Evolutionary conservation across 2,797 vertebrate genomes (phyloP).

Genomic region (Emydoidea blandingii): DNA sequence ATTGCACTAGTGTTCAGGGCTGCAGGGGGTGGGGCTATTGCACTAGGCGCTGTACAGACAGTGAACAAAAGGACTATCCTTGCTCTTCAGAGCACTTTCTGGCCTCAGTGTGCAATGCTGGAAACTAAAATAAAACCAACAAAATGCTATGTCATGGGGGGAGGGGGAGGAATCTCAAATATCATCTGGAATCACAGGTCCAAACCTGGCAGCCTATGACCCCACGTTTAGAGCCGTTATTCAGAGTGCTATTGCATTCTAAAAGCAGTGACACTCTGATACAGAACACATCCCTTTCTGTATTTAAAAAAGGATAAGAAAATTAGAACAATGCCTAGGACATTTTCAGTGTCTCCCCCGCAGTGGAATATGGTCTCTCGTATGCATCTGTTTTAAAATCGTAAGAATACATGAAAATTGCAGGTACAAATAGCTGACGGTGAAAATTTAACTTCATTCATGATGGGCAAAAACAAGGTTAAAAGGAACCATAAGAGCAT

Average conservation of each 20-base stretch:
- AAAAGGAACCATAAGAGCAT: rapidly evolving
- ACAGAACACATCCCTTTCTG: rapidly evolving
- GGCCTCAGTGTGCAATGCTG: not conserved
- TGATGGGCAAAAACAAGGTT: not conserved
- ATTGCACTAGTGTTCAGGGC: not conserved
- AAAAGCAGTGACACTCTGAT: not conserved
- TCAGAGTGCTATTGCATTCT: not conserved
- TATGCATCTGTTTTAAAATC: not conserved
- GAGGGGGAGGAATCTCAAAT: not conserved
- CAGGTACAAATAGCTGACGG: not conserved
- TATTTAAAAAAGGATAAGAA: not conserved
- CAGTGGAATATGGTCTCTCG: not conserved
- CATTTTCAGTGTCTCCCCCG: not conserved
- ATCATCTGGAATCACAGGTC: not conserved
- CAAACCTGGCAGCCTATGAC: not conserved
- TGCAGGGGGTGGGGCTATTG: not conserved
- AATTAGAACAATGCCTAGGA: not conserved
- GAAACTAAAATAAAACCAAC: not conserved
- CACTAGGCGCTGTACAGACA: not conserved
- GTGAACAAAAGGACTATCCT: not conserved
- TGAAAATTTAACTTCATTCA: not conserved
- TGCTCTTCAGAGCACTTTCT: not conserved
- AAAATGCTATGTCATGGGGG: too few species aligned
- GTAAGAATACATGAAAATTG: not conserved
- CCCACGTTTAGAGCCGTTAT: not conserved